Conservation (phyloP, 2,888 invertebrate genomes). For the Monochamus alternatus region DNA sequence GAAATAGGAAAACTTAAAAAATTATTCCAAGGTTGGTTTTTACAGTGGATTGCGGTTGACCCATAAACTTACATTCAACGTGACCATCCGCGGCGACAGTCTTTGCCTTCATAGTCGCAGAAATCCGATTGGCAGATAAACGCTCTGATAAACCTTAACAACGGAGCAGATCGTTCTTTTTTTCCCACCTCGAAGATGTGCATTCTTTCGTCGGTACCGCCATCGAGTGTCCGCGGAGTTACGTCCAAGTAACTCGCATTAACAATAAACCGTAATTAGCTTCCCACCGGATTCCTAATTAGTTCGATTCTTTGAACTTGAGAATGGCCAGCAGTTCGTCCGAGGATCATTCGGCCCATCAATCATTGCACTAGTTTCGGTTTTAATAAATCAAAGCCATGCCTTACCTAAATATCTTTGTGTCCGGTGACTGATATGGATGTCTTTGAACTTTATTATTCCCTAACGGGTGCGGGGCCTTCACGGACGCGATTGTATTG, state of each 20-base stretch:
- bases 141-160: constrained; percentile 12
- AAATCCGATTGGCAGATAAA: constrained; percentile 11
- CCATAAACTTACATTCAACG: constrained; percentile 7
- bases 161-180: constrained; percentile 1
- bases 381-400: constrained; percentile 11
- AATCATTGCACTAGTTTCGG: constrained; percentile 8
- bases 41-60: constrained; percentile 4
- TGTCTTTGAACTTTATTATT: constrained; percentile 10
- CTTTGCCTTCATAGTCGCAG: not conserved
- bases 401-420: constrained; percentile 6
- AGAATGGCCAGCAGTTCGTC: not conserved
- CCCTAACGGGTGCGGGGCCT: not conserved
- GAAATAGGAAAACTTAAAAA: not conserved
- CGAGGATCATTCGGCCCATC: constrained; percentile 6
- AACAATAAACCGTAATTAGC: constrained; percentile 13
- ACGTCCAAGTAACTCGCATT: constrained; percentile 4
- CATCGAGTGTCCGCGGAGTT: not conserved
- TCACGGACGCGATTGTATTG: constrained; percentile 9
- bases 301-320: constrained; percentile 4
- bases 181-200: not conserved
- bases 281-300: constrained; percentile 10
- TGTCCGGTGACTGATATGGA: constrained; percentile 10
- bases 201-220: not conserved
- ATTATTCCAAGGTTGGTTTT: constrained; percentile 5
- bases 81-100: not conserved